These are phyloP conservation scores for Habropoda laboriosa DNA, from an alignment of 1,140 invertebrate genomes.

Conservation along the genomic window DNA sequence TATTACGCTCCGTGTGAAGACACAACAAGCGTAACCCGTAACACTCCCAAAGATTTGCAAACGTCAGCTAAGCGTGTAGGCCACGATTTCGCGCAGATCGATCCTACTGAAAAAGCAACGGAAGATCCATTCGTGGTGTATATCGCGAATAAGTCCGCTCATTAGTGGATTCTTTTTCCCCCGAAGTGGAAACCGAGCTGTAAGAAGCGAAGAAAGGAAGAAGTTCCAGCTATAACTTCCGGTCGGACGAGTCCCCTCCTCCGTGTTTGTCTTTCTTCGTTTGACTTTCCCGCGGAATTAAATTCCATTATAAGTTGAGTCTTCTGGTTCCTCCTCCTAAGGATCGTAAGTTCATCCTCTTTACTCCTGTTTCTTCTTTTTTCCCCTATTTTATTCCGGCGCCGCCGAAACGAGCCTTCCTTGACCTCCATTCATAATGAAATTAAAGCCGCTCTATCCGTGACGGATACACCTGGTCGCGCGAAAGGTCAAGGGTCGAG, in stretches of 20 bases:
- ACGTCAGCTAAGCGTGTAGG: too few species aligned
- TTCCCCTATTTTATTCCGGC: background rate
- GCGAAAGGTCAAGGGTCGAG: conserved; percentile 18
- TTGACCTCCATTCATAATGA: conserved; percentile 41
- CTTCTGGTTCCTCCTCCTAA: too few species aligned
- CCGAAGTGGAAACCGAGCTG: background rate
- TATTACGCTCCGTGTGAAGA: too few species aligned
- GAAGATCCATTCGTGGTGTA: background rate
- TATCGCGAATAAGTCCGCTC: background rate
- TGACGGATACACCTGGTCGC: background rate
- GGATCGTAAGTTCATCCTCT: background rate
- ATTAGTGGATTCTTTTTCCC: background rate
- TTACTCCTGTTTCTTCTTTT: too few species aligned
- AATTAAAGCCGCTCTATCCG: conserved; percentile 22
- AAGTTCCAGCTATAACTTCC: background rate
- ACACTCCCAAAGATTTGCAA: background rate
- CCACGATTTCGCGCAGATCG: background rate
- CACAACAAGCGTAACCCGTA: too few species aligned
- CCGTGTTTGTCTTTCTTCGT: conserved; percentile 14
- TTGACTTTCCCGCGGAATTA: conserved; percentile 10
- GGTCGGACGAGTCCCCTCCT: background rate
- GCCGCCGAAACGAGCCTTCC: conserved; percentile 28
- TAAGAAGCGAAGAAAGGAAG: background rate
- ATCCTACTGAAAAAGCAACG: too few species aligned
- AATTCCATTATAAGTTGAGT: conserved; percentile 20